Evolutionary conservation across 2,797 vertebrate genomes (phyloP).

Genomic region (Semaprochilodus insignis): DNA sequence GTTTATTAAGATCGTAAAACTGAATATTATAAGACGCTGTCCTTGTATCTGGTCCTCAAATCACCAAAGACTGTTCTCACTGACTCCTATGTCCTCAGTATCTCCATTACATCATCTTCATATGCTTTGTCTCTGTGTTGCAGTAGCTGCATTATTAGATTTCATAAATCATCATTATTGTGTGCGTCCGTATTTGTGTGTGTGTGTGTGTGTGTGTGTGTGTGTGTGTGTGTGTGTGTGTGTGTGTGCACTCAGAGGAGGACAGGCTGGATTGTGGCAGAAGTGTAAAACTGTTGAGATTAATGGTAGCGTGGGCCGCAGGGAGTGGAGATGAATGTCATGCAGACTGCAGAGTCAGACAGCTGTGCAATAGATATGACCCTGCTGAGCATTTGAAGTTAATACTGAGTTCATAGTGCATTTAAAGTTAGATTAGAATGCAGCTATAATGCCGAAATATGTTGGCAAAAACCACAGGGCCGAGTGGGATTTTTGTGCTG

Average conservation of each 20-base stretch:
- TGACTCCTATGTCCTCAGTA: conserved; percentile 16
- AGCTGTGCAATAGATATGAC: conserved; percentile 3
- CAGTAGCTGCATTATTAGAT: conserved; percentile 66
- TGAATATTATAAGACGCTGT: not conserved
- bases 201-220: conserved; percentile 10
- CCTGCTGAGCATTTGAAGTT: conserved; percentile 1
- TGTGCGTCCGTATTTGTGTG: conserved; percentile 11
- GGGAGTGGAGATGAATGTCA: conserved; percentile 33
- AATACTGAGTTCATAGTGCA: conserved; percentile 21
- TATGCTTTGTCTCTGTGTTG: conserved; percentile 55
- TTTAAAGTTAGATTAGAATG: not conserved
- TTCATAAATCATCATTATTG: conserved; percentile 71
- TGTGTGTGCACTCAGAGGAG: conserved; percentile 1
- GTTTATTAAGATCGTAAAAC: conserved; percentile 33
- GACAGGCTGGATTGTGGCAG: conserved; percentile 1
- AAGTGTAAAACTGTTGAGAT: conserved; percentile 45
- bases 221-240: conserved; percentile 10
- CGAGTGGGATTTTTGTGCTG: too few species aligned
- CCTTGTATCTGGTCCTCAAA: conserved; percentile 16
- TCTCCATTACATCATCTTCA: conserved; percentile 38
- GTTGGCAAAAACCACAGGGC: not conserved
- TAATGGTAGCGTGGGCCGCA: conserved; percentile 13
- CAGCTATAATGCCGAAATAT: not conserved
- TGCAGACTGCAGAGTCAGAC: conserved; percentile 7
- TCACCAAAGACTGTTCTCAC: not conserved